Evolutionary conservation across 2,797 vertebrate genomes (phyloP), one percentile per base, ranked within the genome.

Genomic region (Strix occidentalis): DNA sequence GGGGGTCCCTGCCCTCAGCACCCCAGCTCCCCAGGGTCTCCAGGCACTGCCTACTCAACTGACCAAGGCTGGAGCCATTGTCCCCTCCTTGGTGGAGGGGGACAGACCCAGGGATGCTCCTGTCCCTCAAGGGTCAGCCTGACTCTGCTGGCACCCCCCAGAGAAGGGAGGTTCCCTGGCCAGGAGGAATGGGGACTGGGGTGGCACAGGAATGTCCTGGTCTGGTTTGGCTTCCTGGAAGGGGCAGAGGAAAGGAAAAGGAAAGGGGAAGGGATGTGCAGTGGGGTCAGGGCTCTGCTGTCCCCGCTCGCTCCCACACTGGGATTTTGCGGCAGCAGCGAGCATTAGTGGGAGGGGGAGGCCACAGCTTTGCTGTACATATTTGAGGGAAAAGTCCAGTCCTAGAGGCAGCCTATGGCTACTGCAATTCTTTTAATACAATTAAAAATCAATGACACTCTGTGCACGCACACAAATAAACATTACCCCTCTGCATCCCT

Each of bases 331-430:
- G 3, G 81, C 7, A 2, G 61, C 26, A 26, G 31, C 63, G 35
- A 39, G 50, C 68, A 1, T 33, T 17, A 78, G 61, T 20, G 6
- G 70, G 71, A 95, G 64, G 16, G 46, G 69, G 77, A 82, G 81
- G 63, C 86, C 83, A 8, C 14, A 6, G 75, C 76, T 91, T 75
- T 7, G 0, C 76, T 28, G 57, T 11, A 15, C 23, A 1, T 8
- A 13, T 81, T 60, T 31, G 69, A 95, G 75, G 88, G 84, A 53
- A 58, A 94, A 92, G 93, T 87, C 91, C 93, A 60, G 89, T 94
- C 96, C 96, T 94, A 96, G 90, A 96, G 96, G 95, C 96, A 87
- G 95, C 85, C 88, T 8, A 69, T 95, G 90, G 95, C 95, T 96
- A 95, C 94, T 94, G 94, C 96, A 96, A 54, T 88, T 84, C 87